A percentile compares a stretch with the other conserved stretches of the same genome.
These are phyloP conservation scores for Caenorhabditis panamensis DNA, from an alignment of 2,888 invertebrate species.

Conservation along the genomic window DNA sequence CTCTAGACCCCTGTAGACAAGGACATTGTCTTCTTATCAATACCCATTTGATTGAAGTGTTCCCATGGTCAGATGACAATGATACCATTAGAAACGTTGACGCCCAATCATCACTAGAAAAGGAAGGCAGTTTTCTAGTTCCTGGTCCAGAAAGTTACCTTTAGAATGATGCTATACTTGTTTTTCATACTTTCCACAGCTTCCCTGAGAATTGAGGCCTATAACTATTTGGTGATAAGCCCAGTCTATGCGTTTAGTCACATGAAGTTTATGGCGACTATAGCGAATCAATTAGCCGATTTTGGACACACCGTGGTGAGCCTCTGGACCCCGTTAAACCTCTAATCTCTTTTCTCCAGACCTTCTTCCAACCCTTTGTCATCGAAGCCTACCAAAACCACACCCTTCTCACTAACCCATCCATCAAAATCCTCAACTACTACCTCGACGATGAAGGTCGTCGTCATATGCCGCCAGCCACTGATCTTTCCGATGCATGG, in stretches of 20 bases:
- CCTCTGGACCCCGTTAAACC: no score
- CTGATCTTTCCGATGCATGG: conserved; percentile 39
- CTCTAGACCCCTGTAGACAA: no score
- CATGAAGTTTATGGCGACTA: conserved; percentile 54
- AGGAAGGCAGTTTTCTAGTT: no score
- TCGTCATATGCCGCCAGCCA: conserved; percentile 10
- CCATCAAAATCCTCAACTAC: conserved; percentile 38
- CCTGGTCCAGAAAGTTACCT: no score
- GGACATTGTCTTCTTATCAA: no score
- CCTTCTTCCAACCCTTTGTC: conserved; percentile 54
- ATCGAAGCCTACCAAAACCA: conserved; percentile 35
- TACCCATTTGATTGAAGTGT: no score
- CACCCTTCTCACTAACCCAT: conserved; percentile 30
- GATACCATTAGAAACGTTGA: no score
- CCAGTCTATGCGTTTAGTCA: conserved; percentile 59
- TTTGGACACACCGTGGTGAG: conserved; percentile 62
- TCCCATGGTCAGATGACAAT: no score
- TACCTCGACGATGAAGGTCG: conserved; percentile 45
- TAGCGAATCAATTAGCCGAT: conserved; percentile 59
- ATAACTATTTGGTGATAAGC: conserved; percentile 57
- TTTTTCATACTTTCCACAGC: no score
- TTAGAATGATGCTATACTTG: no score
- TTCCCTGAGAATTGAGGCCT: no score
- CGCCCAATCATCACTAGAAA: no score
- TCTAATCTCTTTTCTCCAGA: conserved; percentile 16